Conservation (phyloP, 1,140 invertebrate species). For the Amyelois transitella region DNA sequence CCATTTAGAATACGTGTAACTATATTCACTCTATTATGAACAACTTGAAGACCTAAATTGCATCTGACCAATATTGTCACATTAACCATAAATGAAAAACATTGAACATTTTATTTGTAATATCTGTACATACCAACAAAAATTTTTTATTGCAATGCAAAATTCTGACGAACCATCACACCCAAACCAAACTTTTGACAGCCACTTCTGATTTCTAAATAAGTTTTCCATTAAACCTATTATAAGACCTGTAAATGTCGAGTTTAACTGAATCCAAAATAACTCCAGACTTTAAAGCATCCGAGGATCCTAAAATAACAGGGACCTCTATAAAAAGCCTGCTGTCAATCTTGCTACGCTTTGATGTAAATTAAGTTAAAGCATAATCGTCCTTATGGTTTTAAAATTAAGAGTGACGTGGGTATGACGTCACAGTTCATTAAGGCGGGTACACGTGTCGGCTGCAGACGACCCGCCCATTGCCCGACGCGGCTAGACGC, state of each 20-base stretch:
- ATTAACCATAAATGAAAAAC: too few species aligned
- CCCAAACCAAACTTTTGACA: too few species aligned
- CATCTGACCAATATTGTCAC: too few species aligned
- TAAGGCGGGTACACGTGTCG: constrained; percentile 43
- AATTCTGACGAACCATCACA: too few species aligned
- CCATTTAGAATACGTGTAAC: too few species aligned
- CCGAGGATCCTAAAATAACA: background rate
- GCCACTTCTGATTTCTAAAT: too few species aligned
- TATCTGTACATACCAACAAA: too few species aligned
- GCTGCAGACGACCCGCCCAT: constrained; percentile 42
- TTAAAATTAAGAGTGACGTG: constrained; percentile 36
- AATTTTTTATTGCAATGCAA: too few species aligned
- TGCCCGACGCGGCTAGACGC: constrained; percentile 27
- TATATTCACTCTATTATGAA: too few species aligned
- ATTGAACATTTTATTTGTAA: too few species aligned
- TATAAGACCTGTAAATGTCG: background rate
- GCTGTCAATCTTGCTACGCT: constrained; percentile 25
- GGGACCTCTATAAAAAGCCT: background rate
- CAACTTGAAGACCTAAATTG: too few species aligned
- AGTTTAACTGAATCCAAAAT: background rate
- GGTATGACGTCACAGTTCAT: constrained; percentile 34
- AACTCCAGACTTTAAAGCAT: background rate
- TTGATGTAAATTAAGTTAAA: constrained; percentile 9
- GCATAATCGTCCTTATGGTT: constrained; percentile 23
- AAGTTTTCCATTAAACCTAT: background rate